phyloP scores from a whole-genome alignment of 2,797 vertebrate species.

The Phrynocephalus forsythii region DNA sequence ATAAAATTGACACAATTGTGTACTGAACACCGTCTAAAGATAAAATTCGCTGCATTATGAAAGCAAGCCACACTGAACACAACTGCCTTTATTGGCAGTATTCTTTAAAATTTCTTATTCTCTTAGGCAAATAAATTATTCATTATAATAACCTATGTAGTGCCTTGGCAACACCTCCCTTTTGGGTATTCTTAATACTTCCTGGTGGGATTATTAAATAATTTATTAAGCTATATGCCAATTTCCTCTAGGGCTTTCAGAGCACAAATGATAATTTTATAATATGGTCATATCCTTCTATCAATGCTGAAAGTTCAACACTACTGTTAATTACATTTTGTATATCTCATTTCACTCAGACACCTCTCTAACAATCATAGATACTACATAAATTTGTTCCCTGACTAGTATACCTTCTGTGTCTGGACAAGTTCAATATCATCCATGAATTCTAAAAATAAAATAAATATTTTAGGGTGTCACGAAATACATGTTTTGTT shows the following conservation, averaged over 20 bases:
- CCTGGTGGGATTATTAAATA: neutral
- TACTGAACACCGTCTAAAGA: neutral
- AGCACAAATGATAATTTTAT: neutral
- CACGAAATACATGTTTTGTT: too few relatives aligned
- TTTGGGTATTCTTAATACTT: neutral
- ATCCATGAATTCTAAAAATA: too few relatives aligned
- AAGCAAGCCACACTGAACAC: neutral
- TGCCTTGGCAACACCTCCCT: neutral
- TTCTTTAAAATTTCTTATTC: neutral
- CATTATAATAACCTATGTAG: neutral
- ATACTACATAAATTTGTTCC: too few relatives aligned
- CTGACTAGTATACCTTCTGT: too few relatives aligned
- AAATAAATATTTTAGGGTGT: too few relatives aligned
- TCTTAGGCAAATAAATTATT: neutral
- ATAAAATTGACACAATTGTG: neutral
- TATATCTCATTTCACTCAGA: too few relatives aligned
- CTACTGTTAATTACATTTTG: too few relatives aligned
- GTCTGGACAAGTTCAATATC: too few relatives aligned
- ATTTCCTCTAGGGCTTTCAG: neutral
- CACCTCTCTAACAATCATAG: too few relatives aligned
- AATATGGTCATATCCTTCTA: too few relatives aligned
- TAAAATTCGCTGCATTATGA: neutral
- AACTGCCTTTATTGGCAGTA: neutral
- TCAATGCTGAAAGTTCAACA: too few relatives aligned
- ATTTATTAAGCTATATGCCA: neutral